These are phyloP conservation scores for Gobionotothen gibberifrons DNA, from an alignment of 2,797 vertebrate species.

Conservation along the genomic window DNA sequence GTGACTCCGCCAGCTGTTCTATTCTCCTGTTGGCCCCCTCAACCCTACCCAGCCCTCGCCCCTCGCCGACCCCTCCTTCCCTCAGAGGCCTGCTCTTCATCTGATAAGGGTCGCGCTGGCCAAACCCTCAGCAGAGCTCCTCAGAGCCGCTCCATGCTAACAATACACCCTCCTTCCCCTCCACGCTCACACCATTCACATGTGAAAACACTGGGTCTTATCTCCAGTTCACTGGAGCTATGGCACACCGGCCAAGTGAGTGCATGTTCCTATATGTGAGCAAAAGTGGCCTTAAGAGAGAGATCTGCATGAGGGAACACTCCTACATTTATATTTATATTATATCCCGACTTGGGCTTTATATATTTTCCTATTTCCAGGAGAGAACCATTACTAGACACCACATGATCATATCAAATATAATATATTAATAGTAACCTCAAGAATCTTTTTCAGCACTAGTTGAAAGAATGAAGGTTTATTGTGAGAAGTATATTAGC, in stretches of 20 bases:
- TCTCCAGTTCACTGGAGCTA: constrained; percentile 79
- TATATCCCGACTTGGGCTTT: constrained; percentile 21
- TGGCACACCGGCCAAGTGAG: constrained; percentile 71
- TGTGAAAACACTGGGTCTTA: constrained; percentile 84
- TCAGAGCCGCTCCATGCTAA: constrained; percentile 71
- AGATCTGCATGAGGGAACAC: constrained; percentile 45
- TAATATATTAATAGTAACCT: neutral
- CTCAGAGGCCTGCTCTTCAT: constrained; percentile 83
- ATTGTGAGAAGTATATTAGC: constrained; percentile 37
- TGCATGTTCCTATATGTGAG: constrained; percentile 38
- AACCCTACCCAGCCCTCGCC: constrained; percentile 62
- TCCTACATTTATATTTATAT: constrained; percentile 37
- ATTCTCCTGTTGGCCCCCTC: constrained; percentile 78
- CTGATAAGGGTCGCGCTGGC: constrained; percentile 81
- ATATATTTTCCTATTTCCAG: neutral
- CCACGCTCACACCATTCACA: constrained; percentile 79
- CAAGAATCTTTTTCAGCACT: constrained; percentile 27
- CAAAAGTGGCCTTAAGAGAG: constrained; percentile 45
- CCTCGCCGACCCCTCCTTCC: constrained; percentile 67
- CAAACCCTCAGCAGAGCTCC: constrained; percentile 74
- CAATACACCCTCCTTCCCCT: constrained; percentile 75
- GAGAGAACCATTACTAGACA: constrained; percentile 16
- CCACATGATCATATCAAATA: constrained; percentile 6
- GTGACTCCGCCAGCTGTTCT: constrained; percentile 86
- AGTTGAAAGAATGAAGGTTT: constrained; percentile 42